These are phyloP conservation scores for Colletes gigas DNA, from an alignment of 1,140 invertebrate genomes.

Conservation along the genomic window DNA sequence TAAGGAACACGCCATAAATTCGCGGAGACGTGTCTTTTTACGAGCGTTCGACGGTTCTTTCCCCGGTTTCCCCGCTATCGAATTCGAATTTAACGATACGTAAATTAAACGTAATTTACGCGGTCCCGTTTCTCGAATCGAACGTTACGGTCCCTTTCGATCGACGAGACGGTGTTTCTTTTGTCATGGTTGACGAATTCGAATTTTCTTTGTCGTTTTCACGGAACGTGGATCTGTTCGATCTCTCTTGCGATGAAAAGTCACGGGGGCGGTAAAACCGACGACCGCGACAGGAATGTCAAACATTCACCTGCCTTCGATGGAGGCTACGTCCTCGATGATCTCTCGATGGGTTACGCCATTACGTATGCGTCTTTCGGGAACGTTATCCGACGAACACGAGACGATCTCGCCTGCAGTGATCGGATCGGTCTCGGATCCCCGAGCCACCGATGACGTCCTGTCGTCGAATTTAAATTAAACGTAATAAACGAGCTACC, in stretches of 20 bases:
- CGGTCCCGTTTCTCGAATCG: too few species aligned
- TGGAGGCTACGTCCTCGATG: slow-evolving; percentile 25
- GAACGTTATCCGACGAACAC: slow-evolving; percentile 25
- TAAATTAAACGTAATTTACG: slow-evolving; percentile 19
- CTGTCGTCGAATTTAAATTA: slow-evolving; percentile 39
- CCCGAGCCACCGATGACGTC: slow-evolving; percentile 13
- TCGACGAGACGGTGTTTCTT: neutral
- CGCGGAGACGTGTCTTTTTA: slow-evolving; percentile 24
- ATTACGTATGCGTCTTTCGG: slow-evolving; percentile 37
- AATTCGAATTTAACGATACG: slow-evolving; percentile 10
- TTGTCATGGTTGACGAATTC: neutral
- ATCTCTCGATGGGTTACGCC: slow-evolving; percentile 16
- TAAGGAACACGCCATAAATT: slow-evolving; percentile 26
- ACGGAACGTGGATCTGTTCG: neutral
- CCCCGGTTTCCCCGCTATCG: neutral
- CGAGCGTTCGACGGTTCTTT: neutral
- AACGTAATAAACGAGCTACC: slow-evolving; percentile 46
- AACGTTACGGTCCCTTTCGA: neutral
- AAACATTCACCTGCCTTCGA: slow-evolving; percentile 44
- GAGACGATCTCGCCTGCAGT: slow-evolving; percentile 22
- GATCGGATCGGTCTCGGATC: slow-evolving; percentile 31
- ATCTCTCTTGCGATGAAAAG: slow-evolving; percentile 34
- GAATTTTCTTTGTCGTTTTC: neutral
- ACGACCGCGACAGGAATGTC: slow-evolving; percentile 39
- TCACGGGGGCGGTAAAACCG: slow-evolving; percentile 18